Evolutionary conservation across 2,797 vertebrate species (phyloP), one percentile per base, ranked within the genome.

Genomic region (Orientallactaga sibirica): DNA sequence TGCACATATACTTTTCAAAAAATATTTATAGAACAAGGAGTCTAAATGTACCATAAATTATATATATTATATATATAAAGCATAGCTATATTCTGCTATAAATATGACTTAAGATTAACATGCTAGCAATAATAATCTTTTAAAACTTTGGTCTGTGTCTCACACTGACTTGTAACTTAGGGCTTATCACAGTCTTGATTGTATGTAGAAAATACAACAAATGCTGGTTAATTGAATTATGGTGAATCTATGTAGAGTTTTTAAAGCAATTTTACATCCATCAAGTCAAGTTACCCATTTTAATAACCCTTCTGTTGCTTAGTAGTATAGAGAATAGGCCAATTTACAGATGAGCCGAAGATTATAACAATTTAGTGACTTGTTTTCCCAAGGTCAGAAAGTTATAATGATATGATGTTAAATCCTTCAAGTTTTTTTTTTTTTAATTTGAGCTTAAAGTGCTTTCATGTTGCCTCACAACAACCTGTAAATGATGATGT

Each of bases 21-120:
- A 96, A 96, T 94, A 96, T 95, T 96, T 95, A 93, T 94, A 84
- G 96, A 95, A 96, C 43, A 94, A 64, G 10, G 61, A 61, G 27
- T 92, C 27, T 70, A 87, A 76, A 70, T 81, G 66, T 76, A 82
- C 55, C 66, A 61, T 96, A 96, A 93, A 89, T 93, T 95, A 15
- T 82, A 33, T 92, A 61, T 61, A 71, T 58, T 86, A 16, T 76
- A 81, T 29, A 86, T 12, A 82, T 37, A 91, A 91, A 94, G 79
- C 62, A 43, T 10, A 85, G 37, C 18, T 85, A 82, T 90, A 25
- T 33, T 90, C 20, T 92, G 61, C 43, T 19, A 41, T 91, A 88
- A 83, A 82, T 75, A 82, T 43, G 52, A 73, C 55, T 95, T 93
- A 67, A 92, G 86, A 92, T 71, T 87, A 95, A 85, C n/a, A 73